Percentiles rank a stretch among this genome's conserved stretches.
Conservation (phyloP, 1,140 invertebrate genomes). For the Diorhabda elongata region DNA sequence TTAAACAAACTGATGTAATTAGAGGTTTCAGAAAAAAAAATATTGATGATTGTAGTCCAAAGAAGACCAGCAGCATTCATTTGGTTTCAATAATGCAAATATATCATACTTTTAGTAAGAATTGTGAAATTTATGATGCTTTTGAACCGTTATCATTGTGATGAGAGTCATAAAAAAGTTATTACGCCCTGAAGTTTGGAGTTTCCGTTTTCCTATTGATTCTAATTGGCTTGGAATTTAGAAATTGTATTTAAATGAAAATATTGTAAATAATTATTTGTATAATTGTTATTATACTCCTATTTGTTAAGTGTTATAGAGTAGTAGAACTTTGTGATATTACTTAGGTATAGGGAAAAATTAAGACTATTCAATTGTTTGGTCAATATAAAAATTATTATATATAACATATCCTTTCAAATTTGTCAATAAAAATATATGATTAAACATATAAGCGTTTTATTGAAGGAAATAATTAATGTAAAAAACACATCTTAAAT, state of each 20-base stretch:
- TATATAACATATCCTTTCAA: not conserved
- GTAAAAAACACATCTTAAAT: no score
- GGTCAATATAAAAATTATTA: not conserved
- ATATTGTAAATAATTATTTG: conserved; percentile 7
- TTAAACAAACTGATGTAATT: no score
- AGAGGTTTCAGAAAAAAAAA: no score
- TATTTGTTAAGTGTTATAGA: conserved; percentile 21
- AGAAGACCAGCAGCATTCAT: not conserved
- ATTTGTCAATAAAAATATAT: not conserved
- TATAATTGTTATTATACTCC: conserved; percentile 16
- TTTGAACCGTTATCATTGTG: not conserved
- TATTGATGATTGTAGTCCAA: no score
- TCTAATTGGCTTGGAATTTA: not conserved
- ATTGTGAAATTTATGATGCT: not conserved
- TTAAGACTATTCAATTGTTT: conserved; percentile 8
- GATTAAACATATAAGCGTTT: not conserved
- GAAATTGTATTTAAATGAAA: conserved; percentile 5
- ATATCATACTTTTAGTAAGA: not conserved
- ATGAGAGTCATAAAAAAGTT: not conserved
- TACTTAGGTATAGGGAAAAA: conserved; percentile 13
- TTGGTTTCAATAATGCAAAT: not conserved
- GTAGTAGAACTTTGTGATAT: conserved; percentile 20
- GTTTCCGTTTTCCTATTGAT: not conserved
- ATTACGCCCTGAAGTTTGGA: not conserved
- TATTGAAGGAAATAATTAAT: no score